A percentile compares a stretch with the other conserved stretches of the same genome.
These are phyloP conservation scores for Agriopis marginaria DNA, from an alignment of 2,888 invertebrate genomes.

Conservation along the genomic window DNA sequence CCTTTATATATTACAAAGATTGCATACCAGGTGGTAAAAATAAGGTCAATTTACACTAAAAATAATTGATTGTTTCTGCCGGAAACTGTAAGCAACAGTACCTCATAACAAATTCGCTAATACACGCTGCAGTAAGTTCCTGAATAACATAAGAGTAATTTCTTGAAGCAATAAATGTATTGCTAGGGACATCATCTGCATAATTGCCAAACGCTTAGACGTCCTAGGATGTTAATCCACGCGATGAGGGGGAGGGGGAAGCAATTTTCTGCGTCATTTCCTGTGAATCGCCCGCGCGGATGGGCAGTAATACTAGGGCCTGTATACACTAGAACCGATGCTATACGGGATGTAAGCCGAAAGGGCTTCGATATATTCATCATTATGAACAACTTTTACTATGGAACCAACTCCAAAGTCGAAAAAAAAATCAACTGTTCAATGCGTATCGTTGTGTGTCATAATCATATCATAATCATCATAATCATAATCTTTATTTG, in stretches of 20 bases:
- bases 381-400: no score
- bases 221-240: constrained; percentile 84
- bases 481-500: no score
- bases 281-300: constrained; percentile 74
- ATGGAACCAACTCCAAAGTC: no score
- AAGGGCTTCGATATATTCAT: no score
- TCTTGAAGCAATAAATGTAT: constrained; percentile 68
- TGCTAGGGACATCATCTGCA: constrained; percentile 79
- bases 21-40: no score
- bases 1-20: no score
- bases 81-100: neutral
- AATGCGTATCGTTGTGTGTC: no score
- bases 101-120: neutral
- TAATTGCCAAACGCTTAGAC: constrained; percentile 83
- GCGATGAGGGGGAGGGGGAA: constrained; percentile 70
- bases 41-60: neutral
- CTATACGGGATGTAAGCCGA: no score
- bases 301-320: constrained; percentile 46
- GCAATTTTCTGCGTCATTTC: constrained; percentile 86
- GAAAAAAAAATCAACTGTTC: no score
- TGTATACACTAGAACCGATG: neutral
- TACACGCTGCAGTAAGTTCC: constrained; percentile 14
- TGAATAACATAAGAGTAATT: constrained; percentile 52
- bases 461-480: no score
- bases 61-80: neutral